These are phyloP conservation scores for Bombus terrestris DNA, from an alignment of 1,140 invertebrate genomes.

Conservation along the genomic window DNA sequence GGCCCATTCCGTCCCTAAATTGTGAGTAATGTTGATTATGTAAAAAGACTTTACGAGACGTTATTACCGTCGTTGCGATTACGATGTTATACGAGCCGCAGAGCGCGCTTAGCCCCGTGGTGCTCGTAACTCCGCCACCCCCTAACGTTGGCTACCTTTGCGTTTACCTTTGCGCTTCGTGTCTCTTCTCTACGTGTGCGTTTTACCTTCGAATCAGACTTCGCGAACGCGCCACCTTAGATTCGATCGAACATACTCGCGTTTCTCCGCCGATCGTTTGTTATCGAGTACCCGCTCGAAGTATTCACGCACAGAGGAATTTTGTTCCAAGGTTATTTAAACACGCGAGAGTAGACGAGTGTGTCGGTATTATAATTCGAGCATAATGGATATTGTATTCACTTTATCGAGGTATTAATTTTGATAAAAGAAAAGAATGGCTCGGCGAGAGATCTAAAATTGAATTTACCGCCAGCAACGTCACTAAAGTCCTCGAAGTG, in stretches of 20 bases:
- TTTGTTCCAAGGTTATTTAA: neutral
- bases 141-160: neutral
- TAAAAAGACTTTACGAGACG: constrained; percentile 75
- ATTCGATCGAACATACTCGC: neutral
- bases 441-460: neutral
- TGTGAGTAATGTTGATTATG: constrained; percentile 74
- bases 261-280: neutral
- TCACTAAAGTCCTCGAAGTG: neutral
- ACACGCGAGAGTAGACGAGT: neutral
- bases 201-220: neutral
- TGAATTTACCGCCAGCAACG: neutral
- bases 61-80: constrained; percentile 73
- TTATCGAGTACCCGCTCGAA: neutral
- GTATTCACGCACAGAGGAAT: too few relatives aligned
- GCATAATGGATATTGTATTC: neutral
- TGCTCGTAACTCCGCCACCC: constrained; percentile 61
- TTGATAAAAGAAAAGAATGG: neutral
- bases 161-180: neutral
- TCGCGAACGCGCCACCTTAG: neutral
- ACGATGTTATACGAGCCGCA: constrained; percentile 71
- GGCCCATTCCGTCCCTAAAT: constrained; percentile 68
- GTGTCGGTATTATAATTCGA: too few relatives aligned
- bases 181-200: constrained; percentile 12
- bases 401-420: neutral
- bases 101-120: constrained; percentile 60